Evolutionary conservation across 2,888 invertebrate species (phyloP), one percentile per base, ranked within the genome.

Genomic region (Sthenelais limicola): DNA sequence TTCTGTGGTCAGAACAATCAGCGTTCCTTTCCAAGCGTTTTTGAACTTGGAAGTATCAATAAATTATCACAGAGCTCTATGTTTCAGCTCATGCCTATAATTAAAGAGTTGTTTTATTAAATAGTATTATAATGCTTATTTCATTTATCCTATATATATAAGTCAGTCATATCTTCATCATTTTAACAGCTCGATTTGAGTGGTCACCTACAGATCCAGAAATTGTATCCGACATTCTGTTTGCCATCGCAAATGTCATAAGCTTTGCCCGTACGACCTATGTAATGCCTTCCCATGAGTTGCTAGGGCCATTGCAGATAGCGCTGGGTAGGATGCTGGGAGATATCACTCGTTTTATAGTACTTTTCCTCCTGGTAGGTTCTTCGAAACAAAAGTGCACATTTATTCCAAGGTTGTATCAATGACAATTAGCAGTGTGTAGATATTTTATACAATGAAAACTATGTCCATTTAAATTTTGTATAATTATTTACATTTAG

Each of bases 221-320:
- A 69, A 77, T 79, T 52, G 72, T 80, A 15, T 78, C 80, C 3
- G 80, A 80, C 71, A 74, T 80, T 56, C 71, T 80, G 49, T 80
- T 80, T 48, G 79, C 80, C 38, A 67, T 80, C 12, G 80, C 80
- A 35, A 80, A 80, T 56, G 77, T 80, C 9, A 69, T 80, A 66
- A 77, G 77, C 51, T 80, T 80, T 56, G 80, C 77, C 21, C 73
- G 80, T n/a, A 78, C 80, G 12, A 79, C 78, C 21, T 80, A 79
- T 71, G 51, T 80, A 43, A 80, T 80, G 80, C 80, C 80, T 3
- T 74, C 80, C 2, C 78, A 76, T 54, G 80, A 80, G 71, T 52
- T 79, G 47, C 71, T 80, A 24, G 80, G 80, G 15, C 80, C 80
- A 1, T 74, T 80, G n/a, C 80, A 80, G 73, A 80, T 80, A 47